Base-by-base conservation (phyloP, 1,140 invertebrate genomes). In the Hyposmocoma kahamanoa region DNA sequence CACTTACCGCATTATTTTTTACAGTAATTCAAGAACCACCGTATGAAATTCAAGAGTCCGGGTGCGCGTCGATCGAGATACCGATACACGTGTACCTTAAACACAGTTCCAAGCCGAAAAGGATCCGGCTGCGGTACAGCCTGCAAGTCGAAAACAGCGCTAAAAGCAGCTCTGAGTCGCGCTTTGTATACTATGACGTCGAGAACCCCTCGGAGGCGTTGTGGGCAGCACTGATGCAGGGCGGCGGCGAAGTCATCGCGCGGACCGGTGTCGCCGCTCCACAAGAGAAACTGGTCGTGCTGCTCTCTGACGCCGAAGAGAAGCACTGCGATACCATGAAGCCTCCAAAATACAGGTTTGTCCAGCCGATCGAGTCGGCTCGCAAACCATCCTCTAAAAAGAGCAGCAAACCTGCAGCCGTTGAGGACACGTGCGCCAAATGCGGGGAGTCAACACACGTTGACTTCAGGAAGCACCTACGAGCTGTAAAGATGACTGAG, bases 81-180 rank as follows among this genome's bases (percentile, higher is more conserved):
- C 82, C 82, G 6, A 85, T 85, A 38, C 70, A 85, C 57, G 72
- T 85, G 60, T 83, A 85, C 70, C 70, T 85, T 62, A 85, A 85
- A 62, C 71, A 66, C 59, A 71, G 62, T 50, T 66, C 49, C 50
- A 69, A 71, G 50, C 79, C 79, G 70, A 79, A 78, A 76, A 80
- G 72, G 62, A 80, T 85, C 19, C 67, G 72, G 36, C 67, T 85
- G 42, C 56, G 66, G 46, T 85, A 85, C 54, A 79, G 74, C 54
- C 49, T 85, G 22, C 63, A 72, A 22, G 80, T 83, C 26, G 78
- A 83, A 51, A 82, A 75, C 58, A 73, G 72, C 30, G 69, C 69
- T 22, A 67, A 68, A 47, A 75, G 70, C 22, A 74, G 53, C 36
- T 68, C 78, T 5, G 76, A 80, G 46, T 77, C 76, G 5, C 65